These are phyloP conservation scores for Syrmaticus mikado DNA, from an alignment of 2,113 vertebrate species.

Conservation along the genomic window DNA sequence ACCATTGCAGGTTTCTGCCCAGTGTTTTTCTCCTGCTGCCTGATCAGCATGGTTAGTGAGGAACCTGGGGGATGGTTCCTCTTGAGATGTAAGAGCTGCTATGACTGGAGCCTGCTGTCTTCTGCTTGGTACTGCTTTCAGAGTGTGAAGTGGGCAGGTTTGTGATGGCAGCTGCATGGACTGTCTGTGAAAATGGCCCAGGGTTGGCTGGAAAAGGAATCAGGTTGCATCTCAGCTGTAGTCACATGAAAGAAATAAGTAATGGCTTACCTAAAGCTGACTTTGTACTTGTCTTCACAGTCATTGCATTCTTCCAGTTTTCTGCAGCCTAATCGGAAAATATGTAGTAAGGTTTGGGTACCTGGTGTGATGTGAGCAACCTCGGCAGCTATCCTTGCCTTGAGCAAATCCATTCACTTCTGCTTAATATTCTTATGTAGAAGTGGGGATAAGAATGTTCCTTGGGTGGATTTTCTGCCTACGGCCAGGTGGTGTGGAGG, in stretches of 20 bases:
- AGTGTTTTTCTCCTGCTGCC: no score
- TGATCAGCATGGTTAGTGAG: no score
- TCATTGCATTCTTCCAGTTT: not conserved
- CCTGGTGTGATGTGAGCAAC: not conserved
- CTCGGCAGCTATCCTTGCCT: not conserved
- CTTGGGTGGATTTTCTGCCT: not conserved
- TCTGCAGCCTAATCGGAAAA: not conserved
- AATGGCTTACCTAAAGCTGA: not conserved
- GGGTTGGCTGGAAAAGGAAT: not conserved
- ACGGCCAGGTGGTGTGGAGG: not conserved
- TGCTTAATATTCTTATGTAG: not conserved
- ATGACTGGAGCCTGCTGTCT: not conserved
- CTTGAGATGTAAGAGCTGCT: not conserved
- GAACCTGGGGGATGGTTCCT: not conserved
- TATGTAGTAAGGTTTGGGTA: not conserved
- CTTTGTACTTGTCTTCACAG: not conserved
- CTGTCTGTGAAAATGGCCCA: not conserved
- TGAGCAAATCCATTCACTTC: not conserved
- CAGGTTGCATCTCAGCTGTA: fast-evolving
- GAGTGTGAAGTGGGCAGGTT: not conserved
- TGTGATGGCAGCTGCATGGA: not conserved
- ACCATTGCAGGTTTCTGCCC: not conserved
- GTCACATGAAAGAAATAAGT: not conserved
- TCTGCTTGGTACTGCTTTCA: not conserved
- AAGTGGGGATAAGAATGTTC: not conserved